Conservation (phyloP, 2,113 vertebrate species). For the Gymnarchus niloticus region DNA sequence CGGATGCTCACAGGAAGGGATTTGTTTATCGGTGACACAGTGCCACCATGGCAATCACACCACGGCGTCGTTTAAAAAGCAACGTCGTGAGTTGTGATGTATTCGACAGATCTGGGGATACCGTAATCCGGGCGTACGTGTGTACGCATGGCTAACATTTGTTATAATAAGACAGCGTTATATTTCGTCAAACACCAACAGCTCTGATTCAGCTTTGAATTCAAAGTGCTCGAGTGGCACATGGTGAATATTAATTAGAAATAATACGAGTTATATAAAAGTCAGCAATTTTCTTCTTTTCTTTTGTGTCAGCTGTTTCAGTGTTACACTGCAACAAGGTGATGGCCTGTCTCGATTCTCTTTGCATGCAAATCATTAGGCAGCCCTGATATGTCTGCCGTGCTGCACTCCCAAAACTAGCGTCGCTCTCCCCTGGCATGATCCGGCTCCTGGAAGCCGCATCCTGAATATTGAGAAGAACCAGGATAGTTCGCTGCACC, state of each 20-base stretch:
- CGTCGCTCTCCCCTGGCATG: neutral
- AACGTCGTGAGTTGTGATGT: neutral
- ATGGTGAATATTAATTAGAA: neutral
- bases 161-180: neutral
- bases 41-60: neutral
- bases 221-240: neutral
- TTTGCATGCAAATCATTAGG: neutral
- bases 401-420: neutral
- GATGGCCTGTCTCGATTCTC: neutral
- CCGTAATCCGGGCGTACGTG: neutral
- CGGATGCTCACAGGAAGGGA: neutral
- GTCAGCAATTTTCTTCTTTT: neutral
- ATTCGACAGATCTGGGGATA: neutral
- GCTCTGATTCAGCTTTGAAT: neutral
- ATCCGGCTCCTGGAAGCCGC: neutral
- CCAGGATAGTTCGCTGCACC: neutral
- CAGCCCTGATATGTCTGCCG: neutral
- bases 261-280: neutral
- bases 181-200: neutral
- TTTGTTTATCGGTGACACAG: neutral
- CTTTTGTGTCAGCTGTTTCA: slow-evolving; percentile 1
- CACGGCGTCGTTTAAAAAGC: neutral
- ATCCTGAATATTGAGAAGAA: neutral
- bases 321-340: neutral
- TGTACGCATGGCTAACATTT: neutral